phyloP scores from a whole-genome alignment of 2,888 invertebrate species.

The Synergus laeviventris region DNA sequence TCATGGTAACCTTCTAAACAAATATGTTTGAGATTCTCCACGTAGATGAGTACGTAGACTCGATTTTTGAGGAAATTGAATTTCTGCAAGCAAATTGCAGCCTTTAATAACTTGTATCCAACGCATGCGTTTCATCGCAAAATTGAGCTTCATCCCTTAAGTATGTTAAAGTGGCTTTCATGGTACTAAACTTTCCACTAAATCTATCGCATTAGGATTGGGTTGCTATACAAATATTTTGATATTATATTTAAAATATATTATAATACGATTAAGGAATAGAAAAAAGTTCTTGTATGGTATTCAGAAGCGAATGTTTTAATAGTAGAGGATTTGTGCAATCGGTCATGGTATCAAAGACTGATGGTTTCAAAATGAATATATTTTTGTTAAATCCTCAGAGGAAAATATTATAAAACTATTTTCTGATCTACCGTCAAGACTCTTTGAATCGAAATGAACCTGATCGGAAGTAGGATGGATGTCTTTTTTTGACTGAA shows the following conservation, averaged over 20 bases:
- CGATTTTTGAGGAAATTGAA: slow-evolving; percentile 24
- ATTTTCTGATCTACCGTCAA: not conserved
- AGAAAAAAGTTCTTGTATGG: too few relatives aligned
- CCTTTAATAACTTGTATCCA: not conserved
- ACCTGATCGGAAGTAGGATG: not conserved
- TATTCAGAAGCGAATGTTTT: too few relatives aligned
- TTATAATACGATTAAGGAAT: too few relatives aligned
- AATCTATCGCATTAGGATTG: not conserved
- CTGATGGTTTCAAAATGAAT: too few relatives aligned
- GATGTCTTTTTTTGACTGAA: not conserved
- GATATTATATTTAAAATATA: too few relatives aligned
- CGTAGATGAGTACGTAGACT: not conserved
- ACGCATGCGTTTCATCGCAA: slow-evolving; percentile 1
- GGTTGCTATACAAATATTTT: not conserved
- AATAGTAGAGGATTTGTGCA: too few relatives aligned
- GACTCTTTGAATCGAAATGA: not conserved
- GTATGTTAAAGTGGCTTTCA: not conserved
- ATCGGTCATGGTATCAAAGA: too few relatives aligned
- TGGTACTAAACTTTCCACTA: not conserved
- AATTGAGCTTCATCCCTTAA: slow-evolving; percentile 5
- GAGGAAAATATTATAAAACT: not conserved
- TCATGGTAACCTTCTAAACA: not conserved
- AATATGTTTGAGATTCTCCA: slow-evolving; percentile 1
- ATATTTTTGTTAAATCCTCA: too few relatives aligned
- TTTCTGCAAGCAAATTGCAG: slow-evolving; percentile 16